These are phyloP conservation scores for Spheniscus humboldti DNA, from an alignment of 2,797 vertebrate species.

Conservation along the genomic window DNA sequence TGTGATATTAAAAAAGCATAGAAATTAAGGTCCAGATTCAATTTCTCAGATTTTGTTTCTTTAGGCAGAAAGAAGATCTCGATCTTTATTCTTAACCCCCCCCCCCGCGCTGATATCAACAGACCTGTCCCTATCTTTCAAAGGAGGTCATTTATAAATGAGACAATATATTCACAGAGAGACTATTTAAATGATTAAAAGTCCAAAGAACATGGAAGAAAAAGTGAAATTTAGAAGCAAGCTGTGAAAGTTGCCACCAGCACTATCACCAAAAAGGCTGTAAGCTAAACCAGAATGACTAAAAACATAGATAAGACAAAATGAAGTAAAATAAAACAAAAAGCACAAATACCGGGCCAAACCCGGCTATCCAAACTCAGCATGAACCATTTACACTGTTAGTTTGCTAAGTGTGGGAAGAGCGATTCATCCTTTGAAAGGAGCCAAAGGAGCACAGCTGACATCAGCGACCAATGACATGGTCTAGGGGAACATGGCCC, in stretches of 20 bases:
- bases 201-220: constrained; percentile 42
- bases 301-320: neutral
- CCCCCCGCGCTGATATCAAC: neutral
- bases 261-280: constrained; percentile 23
- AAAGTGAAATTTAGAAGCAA: constrained; percentile 49
- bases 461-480: neutral
- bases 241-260: constrained; percentile 20
- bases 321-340: neutral
- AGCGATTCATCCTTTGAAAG: neutral
- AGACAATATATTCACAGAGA: constrained; percentile 46
- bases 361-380: neutral
- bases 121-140: constrained; percentile 4
- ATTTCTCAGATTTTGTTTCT: constrained; percentile 27
- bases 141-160: constrained; percentile 38
- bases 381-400: neutral
- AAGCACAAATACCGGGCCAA: neutral
- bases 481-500: neutral
- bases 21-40: constrained; percentile 23
- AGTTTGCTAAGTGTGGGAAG: neutral
- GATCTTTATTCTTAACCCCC: neutral
- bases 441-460: neutral
- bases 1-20: constrained; percentile 3
- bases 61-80: neutral
- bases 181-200: constrained; percentile 39
- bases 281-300: neutral